Evolutionary conservation across 2,113 vertebrate genomes (phyloP).

Genomic region (Semicossyphus pulcher): DNA sequence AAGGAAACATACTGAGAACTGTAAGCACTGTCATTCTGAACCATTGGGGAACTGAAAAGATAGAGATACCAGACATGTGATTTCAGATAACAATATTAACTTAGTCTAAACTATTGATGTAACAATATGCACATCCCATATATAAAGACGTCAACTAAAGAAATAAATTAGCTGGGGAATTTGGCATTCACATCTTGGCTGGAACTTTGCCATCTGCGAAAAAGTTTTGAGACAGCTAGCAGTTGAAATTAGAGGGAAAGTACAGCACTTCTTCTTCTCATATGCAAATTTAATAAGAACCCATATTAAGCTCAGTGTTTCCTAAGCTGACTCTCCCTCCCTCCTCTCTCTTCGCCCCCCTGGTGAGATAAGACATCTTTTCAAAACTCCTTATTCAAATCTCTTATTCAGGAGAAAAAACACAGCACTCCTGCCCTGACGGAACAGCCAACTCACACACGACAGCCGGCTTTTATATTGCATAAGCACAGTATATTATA

Average conservation of each 20-base stretch:
- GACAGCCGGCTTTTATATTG: not conserved
- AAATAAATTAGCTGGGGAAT: not conserved
- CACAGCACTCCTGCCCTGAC: slow-evolving; percentile 1
- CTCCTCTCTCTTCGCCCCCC: slow-evolving; percentile 8
- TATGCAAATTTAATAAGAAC: slow-evolving; percentile 59
- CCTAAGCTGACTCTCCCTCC: slow-evolving; percentile 16
- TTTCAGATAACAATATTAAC: too few species aligned
- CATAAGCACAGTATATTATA: not conserved
- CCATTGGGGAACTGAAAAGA: slow-evolving; percentile 1
- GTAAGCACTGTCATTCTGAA: not conserved
- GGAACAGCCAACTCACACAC: slow-evolving; percentile 2
- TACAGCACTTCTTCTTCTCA: not conserved
- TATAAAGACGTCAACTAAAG: slow-evolving; percentile 1
- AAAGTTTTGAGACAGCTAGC: slow-evolving; percentile 12
- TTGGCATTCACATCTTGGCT: slow-evolving; percentile 25
- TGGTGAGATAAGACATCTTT: slow-evolving; percentile 56
- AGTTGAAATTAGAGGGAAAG: slow-evolving; percentile 17
- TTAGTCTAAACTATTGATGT: not conserved
- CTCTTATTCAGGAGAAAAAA: slow-evolving; percentile 25
- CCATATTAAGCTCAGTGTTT: slow-evolving; percentile 42
- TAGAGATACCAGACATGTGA: not conserved
- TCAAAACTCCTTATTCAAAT: slow-evolving; percentile 54
- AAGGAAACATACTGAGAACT: not conserved
- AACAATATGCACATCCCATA: not conserved
- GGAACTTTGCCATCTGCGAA: slow-evolving; percentile 26